Conservation (phyloP, 2,113 vertebrate genomes). For the Fregetta grallaria region DNA sequence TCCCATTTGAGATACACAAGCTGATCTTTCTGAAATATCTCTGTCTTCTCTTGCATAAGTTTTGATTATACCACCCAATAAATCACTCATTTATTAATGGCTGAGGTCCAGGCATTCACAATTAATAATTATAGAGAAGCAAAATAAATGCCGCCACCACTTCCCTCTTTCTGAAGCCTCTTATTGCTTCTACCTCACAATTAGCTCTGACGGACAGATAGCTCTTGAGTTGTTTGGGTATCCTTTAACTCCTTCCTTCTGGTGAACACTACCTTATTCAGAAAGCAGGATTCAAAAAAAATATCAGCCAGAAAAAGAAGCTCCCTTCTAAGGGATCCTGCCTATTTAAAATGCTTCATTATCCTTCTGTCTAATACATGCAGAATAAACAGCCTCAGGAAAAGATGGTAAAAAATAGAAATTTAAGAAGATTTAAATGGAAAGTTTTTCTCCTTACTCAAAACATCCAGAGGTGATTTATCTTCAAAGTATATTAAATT, state of each 20-base stretch:
- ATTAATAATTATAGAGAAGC: not conserved
- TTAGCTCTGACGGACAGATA: not conserved
- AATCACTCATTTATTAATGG: not conserved
- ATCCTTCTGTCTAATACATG: not conserved
- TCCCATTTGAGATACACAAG: not conserved
- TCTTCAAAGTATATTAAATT: slow-evolving; percentile 1
- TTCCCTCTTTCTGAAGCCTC: not conserved
- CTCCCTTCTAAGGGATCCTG: not conserved
- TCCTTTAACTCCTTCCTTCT: not conserved
- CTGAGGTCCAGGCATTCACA: not conserved
- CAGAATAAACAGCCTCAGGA: not conserved
- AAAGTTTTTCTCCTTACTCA: not conserved
- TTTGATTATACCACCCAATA: not conserved
- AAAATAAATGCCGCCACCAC: not conserved
- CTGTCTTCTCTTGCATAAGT: not conserved
- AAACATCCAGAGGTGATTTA: not conserved
- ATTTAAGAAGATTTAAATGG: not conserved
- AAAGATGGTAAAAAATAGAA: not conserved
- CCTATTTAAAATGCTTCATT: not conserved
- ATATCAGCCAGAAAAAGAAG: not conserved
- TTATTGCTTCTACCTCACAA: not conserved
- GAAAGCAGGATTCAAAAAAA: not conserved
- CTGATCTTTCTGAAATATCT: not conserved
- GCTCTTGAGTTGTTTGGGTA: not conserved
- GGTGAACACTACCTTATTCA: not conserved